Conservation (phyloP, 2,888 invertebrate species). For the Noctua fimbriata region DNA sequence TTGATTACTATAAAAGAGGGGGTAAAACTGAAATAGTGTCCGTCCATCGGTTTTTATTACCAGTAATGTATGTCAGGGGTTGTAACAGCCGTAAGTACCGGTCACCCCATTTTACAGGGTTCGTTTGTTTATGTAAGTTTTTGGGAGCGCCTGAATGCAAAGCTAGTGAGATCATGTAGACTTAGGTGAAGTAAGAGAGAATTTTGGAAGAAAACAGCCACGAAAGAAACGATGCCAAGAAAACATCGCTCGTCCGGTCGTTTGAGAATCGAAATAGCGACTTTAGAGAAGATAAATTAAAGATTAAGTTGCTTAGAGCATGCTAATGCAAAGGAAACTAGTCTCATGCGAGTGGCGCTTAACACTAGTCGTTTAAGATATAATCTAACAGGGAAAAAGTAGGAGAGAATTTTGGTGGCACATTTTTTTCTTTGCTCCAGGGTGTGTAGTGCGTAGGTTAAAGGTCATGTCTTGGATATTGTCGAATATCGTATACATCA, state of each 20-base stretch:
- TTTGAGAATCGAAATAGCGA: not conserved
- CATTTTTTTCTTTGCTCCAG: not conserved
- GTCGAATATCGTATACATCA: not conserved
- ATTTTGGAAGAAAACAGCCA: not conserved
- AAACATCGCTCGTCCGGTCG: too few relatives aligned
- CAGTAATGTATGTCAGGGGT: slow-evolving; percentile 56
- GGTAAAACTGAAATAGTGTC: slow-evolving; percentile 31
- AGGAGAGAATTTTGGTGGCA: not conserved
- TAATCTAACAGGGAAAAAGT: not conserved
- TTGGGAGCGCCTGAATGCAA: slow-evolving; percentile 23
- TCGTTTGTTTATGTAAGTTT: slow-evolving; percentile 39
- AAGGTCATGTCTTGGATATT: not conserved
- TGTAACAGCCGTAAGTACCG: slow-evolving; percentile 50
- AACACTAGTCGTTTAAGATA: not conserved
- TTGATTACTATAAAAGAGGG: slow-evolving; percentile 44
- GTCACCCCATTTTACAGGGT: slow-evolving; percentile 58
- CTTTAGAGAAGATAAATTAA: not conserved
- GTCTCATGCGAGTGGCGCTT: not conserved
- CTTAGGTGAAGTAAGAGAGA: not conserved
- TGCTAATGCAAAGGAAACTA: not conserved
- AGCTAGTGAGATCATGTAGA: not conserved
- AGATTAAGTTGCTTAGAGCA: not conserved
- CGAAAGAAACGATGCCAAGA: too few relatives aligned
- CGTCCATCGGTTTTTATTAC: slow-evolving; percentile 46
- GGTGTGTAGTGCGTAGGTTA: not conserved